Evolutionary conservation across 2,888 invertebrate genomes (phyloP), one percentile per base, ranked within the genome.

Genomic region (Acrobasis repandana): DNA sequence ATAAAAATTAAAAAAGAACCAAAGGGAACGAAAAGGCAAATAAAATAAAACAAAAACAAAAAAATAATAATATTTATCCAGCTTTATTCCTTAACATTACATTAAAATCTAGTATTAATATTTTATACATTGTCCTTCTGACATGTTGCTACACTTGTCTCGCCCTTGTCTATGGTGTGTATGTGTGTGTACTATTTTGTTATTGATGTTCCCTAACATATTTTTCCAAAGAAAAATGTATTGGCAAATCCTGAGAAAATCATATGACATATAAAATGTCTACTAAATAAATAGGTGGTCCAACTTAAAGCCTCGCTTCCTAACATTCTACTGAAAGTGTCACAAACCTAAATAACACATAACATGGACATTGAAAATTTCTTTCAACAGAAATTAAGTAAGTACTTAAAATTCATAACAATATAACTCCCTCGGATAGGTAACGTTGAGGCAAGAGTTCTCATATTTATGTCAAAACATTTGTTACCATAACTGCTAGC

Each of bases 71-170:
- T 89, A 88, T 88, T 87, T 87, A 89, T 90, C 90, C 90, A 90
- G 86, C 84, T 92, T 91, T 90, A 92, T 90, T 91, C 82, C 91
- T 90, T 91, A 92, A 87, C 84, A 86, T 80, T 82, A 90, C 77
- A 85, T 88, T 90, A 88, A 69, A 83, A 85, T 82, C 90, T 91
- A 91, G 79, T 79, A 85, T 87, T 86, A 87, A 85, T 90, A 89
- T 88, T 89, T 90, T 90, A 88, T 89, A 92, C 90, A 90, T 83
- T 83, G 84, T 88, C 90, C 84, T 86, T 83, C 82, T 74, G 82
- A 88, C 85, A 82, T 80, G 80, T 74, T 81, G 79, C 75, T 80
- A 4, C 2, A 20, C 20, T 20, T 82, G 79, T 83, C 85, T 84
- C 79, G 82, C 86, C 83, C 75, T 74, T 77, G 74, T 79, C 68